Conservation (phyloP, 2,888 invertebrate species). For the Spodoptera exigua region DNA sequence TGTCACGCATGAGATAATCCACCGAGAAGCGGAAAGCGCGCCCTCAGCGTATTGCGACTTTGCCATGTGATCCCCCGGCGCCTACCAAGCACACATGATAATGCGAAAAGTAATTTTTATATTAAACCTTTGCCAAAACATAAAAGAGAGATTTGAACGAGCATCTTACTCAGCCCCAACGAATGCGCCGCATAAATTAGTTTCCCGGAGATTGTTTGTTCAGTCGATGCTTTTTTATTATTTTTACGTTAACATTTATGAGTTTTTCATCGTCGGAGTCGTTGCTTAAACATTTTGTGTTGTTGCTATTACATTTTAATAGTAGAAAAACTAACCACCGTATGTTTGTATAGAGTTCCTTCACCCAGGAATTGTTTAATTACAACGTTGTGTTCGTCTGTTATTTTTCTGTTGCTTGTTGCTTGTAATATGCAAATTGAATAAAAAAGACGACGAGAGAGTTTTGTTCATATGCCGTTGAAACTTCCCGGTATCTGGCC, state of each 20-base stretch:
- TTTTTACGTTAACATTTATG: conserved; percentile 83
- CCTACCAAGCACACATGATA: conserved; percentile 83
- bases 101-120: conserved; percentile 87
- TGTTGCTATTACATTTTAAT: conserved; percentile 58
- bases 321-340: conserved; percentile 51
- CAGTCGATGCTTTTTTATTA: conserved; percentile 77
- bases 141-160: conserved; percentile 81
- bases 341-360: conserved; percentile 42
- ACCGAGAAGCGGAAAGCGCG: conserved; percentile 71
- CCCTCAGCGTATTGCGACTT: conserved; percentile 74
- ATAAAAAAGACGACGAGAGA: conserved; percentile 67
- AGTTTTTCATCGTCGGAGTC: conserved; percentile 71
- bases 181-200: conserved; percentile 86
- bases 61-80: conserved; percentile 70
- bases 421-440: conserved; percentile 71
- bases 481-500: conserved; percentile 73
- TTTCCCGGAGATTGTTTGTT: conserved; percentile 86
- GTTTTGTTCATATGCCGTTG: conserved; percentile 64
- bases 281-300: conserved; percentile 53
- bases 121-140: conserved; percentile 86
- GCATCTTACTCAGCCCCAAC: conserved; percentile 74
- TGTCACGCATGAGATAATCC: conserved; percentile 87
- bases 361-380: conserved; percentile 63
- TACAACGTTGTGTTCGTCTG: conserved; percentile 45
- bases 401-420: conserved; percentile 60